Evolutionary conservation across 1,140 invertebrate genomes (phyloP).

Genomic region (Zaprionus africanus): DNA sequence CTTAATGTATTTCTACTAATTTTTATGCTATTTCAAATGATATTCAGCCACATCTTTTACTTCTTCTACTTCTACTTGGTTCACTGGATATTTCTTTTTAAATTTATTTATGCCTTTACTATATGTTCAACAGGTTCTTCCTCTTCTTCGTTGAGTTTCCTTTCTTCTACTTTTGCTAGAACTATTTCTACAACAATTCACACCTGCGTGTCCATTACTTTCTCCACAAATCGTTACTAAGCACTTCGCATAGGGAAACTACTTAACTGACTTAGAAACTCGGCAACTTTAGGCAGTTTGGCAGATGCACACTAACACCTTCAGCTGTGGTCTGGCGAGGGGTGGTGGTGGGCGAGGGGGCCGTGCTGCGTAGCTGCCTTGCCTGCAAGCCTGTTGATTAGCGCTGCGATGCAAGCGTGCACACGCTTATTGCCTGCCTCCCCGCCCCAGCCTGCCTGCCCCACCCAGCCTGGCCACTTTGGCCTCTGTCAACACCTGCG

Average conservation of each 20-base stretch:
- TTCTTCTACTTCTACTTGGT: not conserved
- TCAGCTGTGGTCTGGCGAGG: not conserved
- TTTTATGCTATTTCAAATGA: not conserved
- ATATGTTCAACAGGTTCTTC: not conserved
- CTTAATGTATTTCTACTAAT: not conserved
- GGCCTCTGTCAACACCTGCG: conserved; percentile 12
- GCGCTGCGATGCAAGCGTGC: conserved; percentile 15
- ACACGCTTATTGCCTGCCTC: not conserved
- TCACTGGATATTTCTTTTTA: not conserved
- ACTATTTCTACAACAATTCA: not conserved
- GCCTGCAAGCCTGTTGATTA: conserved; percentile 43
- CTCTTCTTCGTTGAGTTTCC: not conserved
- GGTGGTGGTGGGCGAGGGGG: not conserved
- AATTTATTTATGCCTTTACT: not conserved
- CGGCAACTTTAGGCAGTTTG: not conserved
- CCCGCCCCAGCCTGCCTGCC: too few relatives aligned
- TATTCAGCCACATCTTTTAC: not conserved
- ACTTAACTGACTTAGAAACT: conserved; percentile 1
- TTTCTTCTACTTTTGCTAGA: not conserved
- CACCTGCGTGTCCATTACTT: not conserved
- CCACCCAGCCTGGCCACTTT: not conserved
- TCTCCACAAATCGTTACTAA: not conserved
- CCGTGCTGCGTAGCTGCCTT: not conserved
- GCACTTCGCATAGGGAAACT: not conserved
- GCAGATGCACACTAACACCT: not conserved